Percentiles rank a stretch among this genome's conserved stretches.
Conservation (phyloP, 1,140 invertebrate species). For the Drosophila rufa region DNA sequence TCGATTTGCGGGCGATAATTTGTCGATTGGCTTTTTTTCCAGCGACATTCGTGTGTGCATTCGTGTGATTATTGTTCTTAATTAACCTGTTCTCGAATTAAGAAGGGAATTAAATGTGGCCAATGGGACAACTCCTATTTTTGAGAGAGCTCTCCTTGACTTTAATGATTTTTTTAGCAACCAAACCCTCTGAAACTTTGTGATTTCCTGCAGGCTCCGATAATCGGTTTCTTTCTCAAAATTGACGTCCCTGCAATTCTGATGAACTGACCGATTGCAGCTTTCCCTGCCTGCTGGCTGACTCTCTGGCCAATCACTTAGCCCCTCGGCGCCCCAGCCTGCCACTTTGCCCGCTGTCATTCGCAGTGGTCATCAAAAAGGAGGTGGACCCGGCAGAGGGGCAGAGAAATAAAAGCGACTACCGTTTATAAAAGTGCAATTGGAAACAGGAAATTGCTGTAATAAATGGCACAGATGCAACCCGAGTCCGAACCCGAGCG, state of each 20-base stretch:
- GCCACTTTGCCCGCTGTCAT: slow-evolving; percentile 14
- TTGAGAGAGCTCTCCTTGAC: not conserved
- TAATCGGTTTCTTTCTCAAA: slow-evolving; percentile 7
- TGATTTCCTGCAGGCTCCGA: not conserved
- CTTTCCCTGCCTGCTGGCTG: slow-evolving; percentile 16
- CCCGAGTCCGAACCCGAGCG: not conserved
- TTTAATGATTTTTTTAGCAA: not conserved
- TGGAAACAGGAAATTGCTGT: slow-evolving; percentile 77
- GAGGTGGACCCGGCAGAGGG: slow-evolving; percentile 1
- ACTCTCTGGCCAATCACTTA: slow-evolving; percentile 23
- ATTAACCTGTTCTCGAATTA: slow-evolving; percentile 3
- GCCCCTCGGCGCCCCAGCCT: slow-evolving; percentile 12
- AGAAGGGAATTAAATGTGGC: not conserved
- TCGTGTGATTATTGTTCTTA: not conserved
- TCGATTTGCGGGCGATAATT: slow-evolving; percentile 21
- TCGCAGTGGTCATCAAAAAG: slow-evolving; percentile 4
- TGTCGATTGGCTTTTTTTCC: not conserved
- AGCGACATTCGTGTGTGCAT: not conserved
- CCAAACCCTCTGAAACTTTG: not conserved
- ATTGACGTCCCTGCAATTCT: slow-evolving; percentile 25
- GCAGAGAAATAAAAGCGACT: slow-evolving; percentile 54
- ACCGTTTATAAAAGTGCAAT: slow-evolving; percentile 80
- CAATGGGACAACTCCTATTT: not conserved
- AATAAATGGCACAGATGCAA: slow-evolving; percentile 72
- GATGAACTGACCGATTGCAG: slow-evolving; percentile 29